Percentiles rank a stretch among this genome's conserved stretches.
Conservation (phyloP, 2,113 vertebrate species). For the Phycodurus eques region DNA sequence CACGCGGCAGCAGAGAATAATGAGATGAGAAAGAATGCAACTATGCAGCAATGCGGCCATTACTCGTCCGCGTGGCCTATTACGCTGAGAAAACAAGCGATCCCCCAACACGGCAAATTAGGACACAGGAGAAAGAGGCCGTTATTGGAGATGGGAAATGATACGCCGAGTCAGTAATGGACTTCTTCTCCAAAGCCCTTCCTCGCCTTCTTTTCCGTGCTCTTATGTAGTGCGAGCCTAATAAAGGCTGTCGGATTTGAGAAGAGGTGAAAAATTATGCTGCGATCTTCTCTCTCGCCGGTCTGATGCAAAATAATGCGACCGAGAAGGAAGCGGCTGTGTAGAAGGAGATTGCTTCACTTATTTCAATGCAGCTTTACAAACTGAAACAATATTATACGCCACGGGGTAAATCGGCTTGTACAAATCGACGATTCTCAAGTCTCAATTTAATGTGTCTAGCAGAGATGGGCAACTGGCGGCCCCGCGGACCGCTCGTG, state of each 20-base stretch:
- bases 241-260: slow-evolving; percentile 6
- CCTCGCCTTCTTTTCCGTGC: neutral
- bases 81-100: slow-evolving; percentile 33
- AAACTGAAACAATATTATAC: neutral
- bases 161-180: slow-evolving; percentile 17
- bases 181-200: slow-evolving; percentile 10
- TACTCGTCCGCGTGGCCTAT: slow-evolving; percentile 25
- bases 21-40: slow-evolving; percentile 14
- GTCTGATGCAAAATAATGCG: neutral
- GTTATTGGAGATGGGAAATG: slow-evolving; percentile 14
- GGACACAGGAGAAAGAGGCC: slow-evolving; percentile 20
- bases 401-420: too few species aligned
- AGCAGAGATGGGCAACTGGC: too few species aligned
- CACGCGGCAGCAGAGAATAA: neutral
- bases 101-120: slow-evolving; percentile 20
- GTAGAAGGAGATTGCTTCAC: neutral
- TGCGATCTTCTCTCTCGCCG: neutral
- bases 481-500: too few species aligned
- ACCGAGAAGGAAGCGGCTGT: neutral
- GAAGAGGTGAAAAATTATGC: slow-evolving; percentile 2
- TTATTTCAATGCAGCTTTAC: neutral
- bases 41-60: slow-evolving; percentile 21
- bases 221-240: neutral
- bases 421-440: too few species aligned
- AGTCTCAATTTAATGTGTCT: too few species aligned